Evolutionary conservation across 2,888 invertebrate genomes (phyloP).

Genomic region (Agonopterix heracliana): DNA sequence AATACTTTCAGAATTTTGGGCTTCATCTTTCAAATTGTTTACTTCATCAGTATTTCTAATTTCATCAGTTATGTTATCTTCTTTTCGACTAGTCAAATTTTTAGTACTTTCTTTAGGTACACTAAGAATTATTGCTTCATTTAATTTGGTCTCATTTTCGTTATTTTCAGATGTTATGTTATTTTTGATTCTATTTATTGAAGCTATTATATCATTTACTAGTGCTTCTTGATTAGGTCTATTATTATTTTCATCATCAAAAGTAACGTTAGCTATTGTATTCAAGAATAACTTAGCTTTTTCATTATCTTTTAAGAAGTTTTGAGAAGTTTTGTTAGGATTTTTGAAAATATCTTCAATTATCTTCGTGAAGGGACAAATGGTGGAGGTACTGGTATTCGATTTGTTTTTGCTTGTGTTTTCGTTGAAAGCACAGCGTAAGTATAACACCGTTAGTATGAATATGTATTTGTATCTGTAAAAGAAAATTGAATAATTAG

Average conservation of each 20-base stretch:
- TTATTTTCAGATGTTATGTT: conserved; percentile 40
- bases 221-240: conserved; percentile 49
- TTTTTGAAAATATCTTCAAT: conserved; percentile 65
- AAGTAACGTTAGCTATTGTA: conserved; percentile 72
- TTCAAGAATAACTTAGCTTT: conserved; percentile 74
- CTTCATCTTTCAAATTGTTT: conserved; percentile 5
- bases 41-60: conserved; percentile 24
- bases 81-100: conserved; percentile 17
- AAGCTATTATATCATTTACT: conserved; percentile 59
- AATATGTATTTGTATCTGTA: conserved; percentile 49
- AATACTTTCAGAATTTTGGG: background rate
- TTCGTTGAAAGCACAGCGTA: conserved; percentile 17
- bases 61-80: conserved; percentile 11
- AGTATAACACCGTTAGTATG: conserved; percentile 24
- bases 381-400: conserved; percentile 30
- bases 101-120: conserved; percentile 21
- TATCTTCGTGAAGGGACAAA: conserved; percentile 59
- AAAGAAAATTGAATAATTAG: conserved; percentile 11
- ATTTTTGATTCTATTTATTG: conserved; percentile 62
- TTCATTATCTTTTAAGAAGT: conserved; percentile 47
- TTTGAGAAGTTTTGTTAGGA: conserved; percentile 39
- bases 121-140: conserved; percentile 59
- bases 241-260: conserved; percentile 33
- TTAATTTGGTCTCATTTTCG: conserved; percentile 35
- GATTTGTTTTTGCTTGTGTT: background rate